Percentiles rank a stretch among this genome's conserved stretches.
Evolutionary conservation across 2,888 invertebrate species (phyloP).

Genomic region (Tetramorium bicarinatum): DNA sequence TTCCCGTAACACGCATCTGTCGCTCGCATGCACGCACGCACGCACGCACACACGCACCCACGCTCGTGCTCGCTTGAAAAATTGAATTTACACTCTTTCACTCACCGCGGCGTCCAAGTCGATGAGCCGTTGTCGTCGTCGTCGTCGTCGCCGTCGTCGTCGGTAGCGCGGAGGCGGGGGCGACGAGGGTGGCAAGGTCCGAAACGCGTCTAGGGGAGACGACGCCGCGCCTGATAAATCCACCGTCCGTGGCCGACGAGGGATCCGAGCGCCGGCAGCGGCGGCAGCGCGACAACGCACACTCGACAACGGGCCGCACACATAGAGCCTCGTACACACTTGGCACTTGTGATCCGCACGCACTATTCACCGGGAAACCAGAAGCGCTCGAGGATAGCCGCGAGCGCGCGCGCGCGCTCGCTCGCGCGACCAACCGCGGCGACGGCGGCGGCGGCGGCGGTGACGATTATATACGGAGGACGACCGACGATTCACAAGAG

Average conservation of each 20-base stretch:
- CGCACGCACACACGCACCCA: background rate
- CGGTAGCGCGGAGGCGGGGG: background rate
- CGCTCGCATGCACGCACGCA: background rate
- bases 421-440: background rate
- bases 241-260: slow-evolving; percentile 52
- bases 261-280: slow-evolving; percentile 64
- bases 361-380: slow-evolving; percentile 63
- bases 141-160: background rate
- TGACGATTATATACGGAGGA: no score
- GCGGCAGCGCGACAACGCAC: slow-evolving; percentile 69
- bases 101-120: slow-evolving; percentile 23
- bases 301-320: slow-evolving; percentile 77
- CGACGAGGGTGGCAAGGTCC: slow-evolving; percentile 18
- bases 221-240: slow-evolving; percentile 56
- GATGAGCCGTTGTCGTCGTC: background rate
- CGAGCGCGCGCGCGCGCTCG: background rate
- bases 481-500: background rate
- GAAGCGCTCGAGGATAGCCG: slow-evolving; percentile 10
- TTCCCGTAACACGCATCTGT: slow-evolving; percentile 6
- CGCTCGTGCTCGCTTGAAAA: background rate
- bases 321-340: slow-evolving; percentile 67
- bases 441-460: no score
- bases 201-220: slow-evolving; percentile 36
- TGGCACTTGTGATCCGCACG: slow-evolving; percentile 70
- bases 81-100: slow-evolving; percentile 23